Conservation (phyloP, 2,113 vertebrate species). For the Heterotilapia buettikoferi region DNA sequence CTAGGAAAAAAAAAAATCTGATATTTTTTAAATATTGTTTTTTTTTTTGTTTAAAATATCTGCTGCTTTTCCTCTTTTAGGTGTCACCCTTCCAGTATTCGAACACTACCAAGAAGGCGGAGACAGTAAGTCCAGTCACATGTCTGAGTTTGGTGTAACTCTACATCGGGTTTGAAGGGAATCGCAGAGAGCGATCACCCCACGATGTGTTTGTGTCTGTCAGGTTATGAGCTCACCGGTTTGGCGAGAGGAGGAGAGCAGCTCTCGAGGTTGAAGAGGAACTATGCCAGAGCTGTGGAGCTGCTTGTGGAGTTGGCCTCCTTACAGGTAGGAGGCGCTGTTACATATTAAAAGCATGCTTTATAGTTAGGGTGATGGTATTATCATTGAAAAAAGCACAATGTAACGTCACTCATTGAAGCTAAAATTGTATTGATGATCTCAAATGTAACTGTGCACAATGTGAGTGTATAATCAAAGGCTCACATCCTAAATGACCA, state of each 20-base stretch:
- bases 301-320: slow-evolving; percentile 96
- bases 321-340: slow-evolving; percentile 80
- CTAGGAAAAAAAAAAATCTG: too few species aligned
- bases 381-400: background rate
- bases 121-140: slow-evolving; percentile 83
- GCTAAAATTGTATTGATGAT: background rate
- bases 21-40: too few species aligned
- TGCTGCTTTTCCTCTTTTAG: slow-evolving; percentile 51
- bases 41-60: background rate
- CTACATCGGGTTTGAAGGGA: background rate
- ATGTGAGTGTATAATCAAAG: background rate
- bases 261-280: slow-evolving; percentile 94
- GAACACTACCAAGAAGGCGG: slow-evolving; percentile 98
- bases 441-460: background rate
- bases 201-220: background rate
- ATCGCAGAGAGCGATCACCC: background rate
- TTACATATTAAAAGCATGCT: background rate
- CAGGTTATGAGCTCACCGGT: slow-evolving; percentile 96
- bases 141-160: background rate
- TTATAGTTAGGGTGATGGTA: background rate
- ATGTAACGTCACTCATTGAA: background rate
- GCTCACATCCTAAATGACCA: background rate
- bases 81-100: slow-evolving; percentile 95
- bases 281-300: slow-evolving; percentile 97
- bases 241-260: slow-evolving; percentile 96